Evolutionary conservation across 2,797 vertebrate genomes (phyloP).

Genomic region (Dendrocincla tyrannina): DNA sequence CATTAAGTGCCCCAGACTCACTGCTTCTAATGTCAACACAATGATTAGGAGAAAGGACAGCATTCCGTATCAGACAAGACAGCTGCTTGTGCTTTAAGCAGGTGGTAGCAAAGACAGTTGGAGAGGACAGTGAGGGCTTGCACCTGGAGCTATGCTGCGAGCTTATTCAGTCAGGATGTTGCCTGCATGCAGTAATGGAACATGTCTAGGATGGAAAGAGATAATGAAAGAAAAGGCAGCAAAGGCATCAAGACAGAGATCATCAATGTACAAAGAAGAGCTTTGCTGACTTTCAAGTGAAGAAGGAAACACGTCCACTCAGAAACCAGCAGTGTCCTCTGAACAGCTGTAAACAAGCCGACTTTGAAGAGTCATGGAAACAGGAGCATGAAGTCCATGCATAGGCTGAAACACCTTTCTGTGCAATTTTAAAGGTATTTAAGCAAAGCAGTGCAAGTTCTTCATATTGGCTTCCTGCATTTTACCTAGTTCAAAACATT

Average conservation of each 20-base stretch:
- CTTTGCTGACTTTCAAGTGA: background rate
- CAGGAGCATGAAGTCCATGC: background rate
- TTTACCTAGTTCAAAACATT: background rate
- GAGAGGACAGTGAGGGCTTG: background rate
- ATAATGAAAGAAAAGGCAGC: background rate
- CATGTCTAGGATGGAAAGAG: background rate
- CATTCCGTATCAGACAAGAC: background rate
- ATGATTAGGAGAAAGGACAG: background rate
- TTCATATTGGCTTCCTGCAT: background rate
- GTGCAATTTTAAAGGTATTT: background rate
- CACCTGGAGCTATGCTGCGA: background rate
- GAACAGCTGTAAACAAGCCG: background rate
- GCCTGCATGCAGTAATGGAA: background rate
- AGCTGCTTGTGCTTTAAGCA: background rate
- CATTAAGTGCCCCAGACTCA: background rate
- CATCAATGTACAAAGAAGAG: background rate
- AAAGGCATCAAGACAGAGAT: background rate
- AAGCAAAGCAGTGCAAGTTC: background rate
- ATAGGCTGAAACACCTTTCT: background rate
- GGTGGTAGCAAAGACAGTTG: background rate
- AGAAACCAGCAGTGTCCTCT: background rate
- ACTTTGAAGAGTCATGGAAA: background rate
- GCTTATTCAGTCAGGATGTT: background rate
- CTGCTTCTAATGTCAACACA: background rate
- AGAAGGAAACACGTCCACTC: background rate